Evolutionary conservation across 2,888 invertebrate genomes (phyloP).

Genomic region (Euzophera pinguis): DNA sequence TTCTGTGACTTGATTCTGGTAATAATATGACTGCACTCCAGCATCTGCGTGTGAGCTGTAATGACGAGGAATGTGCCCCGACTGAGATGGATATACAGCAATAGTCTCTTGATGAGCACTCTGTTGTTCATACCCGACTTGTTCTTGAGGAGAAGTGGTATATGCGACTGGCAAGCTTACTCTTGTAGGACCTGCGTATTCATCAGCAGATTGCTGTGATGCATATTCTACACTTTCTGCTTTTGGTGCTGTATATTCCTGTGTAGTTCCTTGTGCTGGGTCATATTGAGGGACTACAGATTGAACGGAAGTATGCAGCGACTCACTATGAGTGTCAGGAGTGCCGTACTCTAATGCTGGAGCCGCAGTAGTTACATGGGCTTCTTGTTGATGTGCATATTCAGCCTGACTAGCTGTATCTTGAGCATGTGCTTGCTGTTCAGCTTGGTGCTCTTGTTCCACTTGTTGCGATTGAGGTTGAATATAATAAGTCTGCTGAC

Average conservation of each 20-base stretch:
- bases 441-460: slow-evolving; percentile 9
- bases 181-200: slow-evolving; percentile 24
- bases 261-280: slow-evolving; percentile 25
- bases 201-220: slow-evolving; percentile 22
- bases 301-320: slow-evolving; percentile 22
- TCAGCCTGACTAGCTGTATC: slow-evolving; percentile 32
- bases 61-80: slow-evolving; percentile 34
- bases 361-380: slow-evolving; percentile 32
- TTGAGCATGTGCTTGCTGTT: slow-evolving; percentile 28
- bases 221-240: slow-evolving; percentile 18
- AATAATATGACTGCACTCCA: slow-evolving; percentile 47
- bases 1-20: slow-evolving; percentile 45
- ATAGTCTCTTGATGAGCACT: slow-evolving; percentile 40
- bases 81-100: slow-evolving; percentile 40
- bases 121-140: slow-evolving; percentile 38
- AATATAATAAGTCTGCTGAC: slow-evolving; percentile 47
- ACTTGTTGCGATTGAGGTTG: slow-evolving; percentile 34
- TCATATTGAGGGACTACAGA: slow-evolving; percentile 33
- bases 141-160: slow-evolving; percentile 20
- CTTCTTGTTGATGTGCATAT: slow-evolving; percentile 41
- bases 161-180: slow-evolving; percentile 29
- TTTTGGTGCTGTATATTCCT: slow-evolving; percentile 34
- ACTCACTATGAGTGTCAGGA: slow-evolving; percentile 23
- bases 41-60: slow-evolving; percentile 39
- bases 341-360: slow-evolving; percentile 29